A percentile compares a stretch with the other conserved stretches of the same genome.
phyloP scores from a whole-genome alignment of 2,888 invertebrate species.

The Temnothorax unifasciatus region DNA sequence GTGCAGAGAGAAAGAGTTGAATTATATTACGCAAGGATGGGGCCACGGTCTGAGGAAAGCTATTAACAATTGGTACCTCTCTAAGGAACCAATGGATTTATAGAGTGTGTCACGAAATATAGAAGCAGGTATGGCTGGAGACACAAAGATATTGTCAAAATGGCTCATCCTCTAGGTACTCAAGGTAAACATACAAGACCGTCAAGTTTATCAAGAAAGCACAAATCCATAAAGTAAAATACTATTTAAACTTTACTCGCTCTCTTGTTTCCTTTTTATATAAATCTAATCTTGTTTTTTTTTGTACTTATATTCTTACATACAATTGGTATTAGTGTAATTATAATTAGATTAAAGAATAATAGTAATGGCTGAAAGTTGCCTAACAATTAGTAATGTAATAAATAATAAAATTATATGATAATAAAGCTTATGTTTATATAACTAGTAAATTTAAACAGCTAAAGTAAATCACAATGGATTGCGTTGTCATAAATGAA shows the following conservation, averaged over 20 bases:
- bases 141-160: slow-evolving; percentile 91
- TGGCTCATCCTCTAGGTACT: slow-evolving; percentile 87
- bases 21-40: slow-evolving; percentile 86
- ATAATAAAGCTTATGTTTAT: background rate
- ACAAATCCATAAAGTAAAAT: background rate
- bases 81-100: slow-evolving; percentile 88
- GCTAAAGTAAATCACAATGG: background rate
- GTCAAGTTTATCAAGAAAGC: background rate
- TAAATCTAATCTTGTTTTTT: slow-evolving; percentile 11
- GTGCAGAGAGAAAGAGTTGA: slow-evolving; percentile 79
- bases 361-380: background rate
- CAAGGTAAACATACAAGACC: slow-evolving; percentile 62
- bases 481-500: background rate
- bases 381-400: background rate
- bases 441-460: background rate
- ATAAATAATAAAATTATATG: background rate
- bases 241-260: background rate
- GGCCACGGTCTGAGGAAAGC: slow-evolving; percentile 90
- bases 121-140: slow-evolving; percentile 90
- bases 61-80: slow-evolving; percentile 90
- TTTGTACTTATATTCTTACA: background rate
- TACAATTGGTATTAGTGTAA: background rate
- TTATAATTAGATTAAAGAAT: slow-evolving; percentile 22
- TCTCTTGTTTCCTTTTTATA: background rate
- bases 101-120: slow-evolving; percentile 89